Conservation (phyloP, 92 coral and sea anemone species). For the Zoanthus sociatus region DNA sequence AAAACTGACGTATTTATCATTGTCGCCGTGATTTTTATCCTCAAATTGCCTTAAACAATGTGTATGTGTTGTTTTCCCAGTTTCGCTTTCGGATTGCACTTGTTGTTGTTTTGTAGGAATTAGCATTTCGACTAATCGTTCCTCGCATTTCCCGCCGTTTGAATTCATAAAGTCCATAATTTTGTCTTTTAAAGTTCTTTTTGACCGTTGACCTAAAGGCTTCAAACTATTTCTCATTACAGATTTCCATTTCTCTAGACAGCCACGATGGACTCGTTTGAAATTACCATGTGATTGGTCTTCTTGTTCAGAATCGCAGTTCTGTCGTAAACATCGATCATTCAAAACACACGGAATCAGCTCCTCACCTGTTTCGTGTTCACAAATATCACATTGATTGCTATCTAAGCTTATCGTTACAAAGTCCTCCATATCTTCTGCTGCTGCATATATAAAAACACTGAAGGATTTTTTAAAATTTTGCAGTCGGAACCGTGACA, state of each 20-base stretch:
- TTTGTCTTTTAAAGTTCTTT: constrained; percentile 85
- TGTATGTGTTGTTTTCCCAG: constrained; percentile 23
- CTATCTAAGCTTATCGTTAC: constrained; percentile 87
- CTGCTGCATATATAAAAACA: neutral
- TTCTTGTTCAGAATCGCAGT: constrained; percentile 30
- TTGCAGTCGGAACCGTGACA: neutral
- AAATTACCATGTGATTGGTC: constrained; percentile 34
- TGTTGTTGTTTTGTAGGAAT: constrained; percentile 48
- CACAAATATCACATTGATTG: constrained; percentile 84
- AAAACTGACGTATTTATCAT: constrained; percentile 10
- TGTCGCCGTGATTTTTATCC: neutral
- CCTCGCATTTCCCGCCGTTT: constrained; percentile 46
- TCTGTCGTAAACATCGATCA: constrained; percentile 72
- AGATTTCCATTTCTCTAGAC: constrained; percentile 85
- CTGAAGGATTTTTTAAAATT: neutral
- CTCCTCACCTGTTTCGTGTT: constrained; percentile 91
- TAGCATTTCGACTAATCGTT: constrained; percentile 62
- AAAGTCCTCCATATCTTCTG: constrained; percentile 73
- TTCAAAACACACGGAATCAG: constrained; percentile 80
- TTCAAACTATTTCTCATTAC: constrained; percentile 70
- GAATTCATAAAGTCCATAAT: constrained; percentile 67
- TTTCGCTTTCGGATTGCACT: constrained; percentile 20
- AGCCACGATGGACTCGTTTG: constrained; percentile 77
- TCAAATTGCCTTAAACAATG: constrained; percentile 46
- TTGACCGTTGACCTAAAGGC: constrained; percentile 68